Evolutionary conservation across 2,113 vertebrate genomes (phyloP).

Genomic region (Catharus bicknelli): DNA sequence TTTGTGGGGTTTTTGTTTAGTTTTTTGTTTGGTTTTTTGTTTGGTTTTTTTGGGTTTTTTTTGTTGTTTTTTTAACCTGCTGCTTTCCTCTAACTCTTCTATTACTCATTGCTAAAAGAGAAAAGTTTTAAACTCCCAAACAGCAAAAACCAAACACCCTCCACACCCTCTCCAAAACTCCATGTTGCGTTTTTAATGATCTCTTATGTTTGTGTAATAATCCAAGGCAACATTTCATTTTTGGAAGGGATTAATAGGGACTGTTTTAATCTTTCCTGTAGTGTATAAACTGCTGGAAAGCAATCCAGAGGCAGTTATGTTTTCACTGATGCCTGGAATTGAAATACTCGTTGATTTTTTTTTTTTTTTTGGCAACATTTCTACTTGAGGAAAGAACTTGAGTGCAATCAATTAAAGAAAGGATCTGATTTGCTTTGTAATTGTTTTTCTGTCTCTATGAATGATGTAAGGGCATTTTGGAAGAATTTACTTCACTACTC

Average conservation of each 20-base stretch:
- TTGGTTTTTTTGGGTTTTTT: background rate
- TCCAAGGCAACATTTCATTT: background rate
- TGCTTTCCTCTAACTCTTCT: background rate
- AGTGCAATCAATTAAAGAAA: constrained; percentile 68
- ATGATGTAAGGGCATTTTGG: constrained; percentile 65
- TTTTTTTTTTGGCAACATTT: constrained; percentile 11
- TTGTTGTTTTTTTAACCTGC: background rate
- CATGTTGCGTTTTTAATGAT: background rate
- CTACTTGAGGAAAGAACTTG: constrained; percentile 38
- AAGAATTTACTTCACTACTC: constrained; percentile 59
- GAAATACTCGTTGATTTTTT: constrained; percentile 2
- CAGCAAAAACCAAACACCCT: background rate
- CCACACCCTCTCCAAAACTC: background rate
- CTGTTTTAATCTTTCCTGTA: background rate
- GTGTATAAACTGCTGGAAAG: background rate
- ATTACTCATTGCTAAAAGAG: background rate
- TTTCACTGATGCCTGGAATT: background rate
- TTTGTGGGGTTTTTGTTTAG: too few relatives aligned
- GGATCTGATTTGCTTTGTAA: constrained; percentile 69
- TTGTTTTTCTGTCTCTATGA: constrained; percentile 70
- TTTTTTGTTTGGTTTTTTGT: background rate
- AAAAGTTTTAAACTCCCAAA: background rate
- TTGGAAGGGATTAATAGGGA: background rate
- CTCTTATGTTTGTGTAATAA: background rate
- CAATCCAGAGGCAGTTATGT: background rate